A percentile compares a stretch with the other conserved stretches of the same genome.
These are phyloP conservation scores for Thamnophis elegans DNA, from an alignment of 2,797 vertebrate genomes.

Conservation along the genomic window DNA sequence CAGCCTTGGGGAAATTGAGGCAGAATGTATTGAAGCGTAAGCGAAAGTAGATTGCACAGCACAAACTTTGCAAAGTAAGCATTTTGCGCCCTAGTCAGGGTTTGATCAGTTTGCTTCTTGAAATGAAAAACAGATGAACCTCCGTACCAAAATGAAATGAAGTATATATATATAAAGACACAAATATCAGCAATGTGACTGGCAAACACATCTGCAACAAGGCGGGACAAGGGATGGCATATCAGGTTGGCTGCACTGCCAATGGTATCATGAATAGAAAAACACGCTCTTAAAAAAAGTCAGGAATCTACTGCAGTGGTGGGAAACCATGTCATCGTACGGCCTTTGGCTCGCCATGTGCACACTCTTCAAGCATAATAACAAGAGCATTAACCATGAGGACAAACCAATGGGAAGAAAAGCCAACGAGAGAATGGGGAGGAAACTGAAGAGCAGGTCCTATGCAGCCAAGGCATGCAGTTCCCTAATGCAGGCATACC, in stretches of 20 bases:
- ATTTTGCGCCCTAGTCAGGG: constrained; percentile 60
- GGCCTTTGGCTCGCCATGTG: constrained; percentile 54
- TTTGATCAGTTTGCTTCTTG: constrained; percentile 59
- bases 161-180: constrained; percentile 49
- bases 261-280: constrained; percentile 72
- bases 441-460: constrained; percentile 58
- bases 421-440: constrained; percentile 61
- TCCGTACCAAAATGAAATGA: constrained; percentile 70
- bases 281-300: constrained; percentile 25
- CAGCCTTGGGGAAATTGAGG: constrained; percentile 68
- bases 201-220: constrained; percentile 81
- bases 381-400: constrained; percentile 61
- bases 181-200: constrained; percentile 89
- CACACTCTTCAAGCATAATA: constrained; percentile 65
- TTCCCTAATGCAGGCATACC: constrained; percentile 84
- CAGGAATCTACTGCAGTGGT: constrained; percentile 61
- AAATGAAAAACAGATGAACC: constrained; percentile 74
- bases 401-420: constrained; percentile 55
- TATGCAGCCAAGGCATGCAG: constrained; percentile 82
- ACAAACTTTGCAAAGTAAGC: constrained; percentile 66
- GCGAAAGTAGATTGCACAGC: constrained; percentile 46
- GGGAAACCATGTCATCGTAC: constrained; percentile 69
- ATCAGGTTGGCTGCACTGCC: constrained; percentile 76
- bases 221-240: constrained; percentile 59
- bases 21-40: constrained; percentile 64